Base-by-base conservation (phyloP, 1,140 invertebrate species). In the Lethrus apterus region DNA sequence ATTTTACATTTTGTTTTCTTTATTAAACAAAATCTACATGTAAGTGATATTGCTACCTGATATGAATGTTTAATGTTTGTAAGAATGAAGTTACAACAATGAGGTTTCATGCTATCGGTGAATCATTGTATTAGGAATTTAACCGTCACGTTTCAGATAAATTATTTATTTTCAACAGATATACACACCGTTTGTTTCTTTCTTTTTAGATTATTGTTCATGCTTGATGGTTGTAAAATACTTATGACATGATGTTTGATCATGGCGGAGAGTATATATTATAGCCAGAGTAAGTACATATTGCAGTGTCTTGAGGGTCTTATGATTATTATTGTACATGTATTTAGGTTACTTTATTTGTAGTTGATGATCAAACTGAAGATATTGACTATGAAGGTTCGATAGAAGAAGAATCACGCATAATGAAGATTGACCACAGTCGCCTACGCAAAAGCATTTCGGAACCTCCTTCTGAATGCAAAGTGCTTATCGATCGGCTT, bases 401-500 rank as follows among this genome's bases (percentile, higher is more conserved):
- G 41, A 46, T 52, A 52, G 47, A 46, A 19, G 47, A 41, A 26
- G 38, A 41, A 23, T 26, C 38, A 41, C 20, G 38, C 46, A 62
- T 43, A 64, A 92, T 92, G 89, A 91, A 90, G 76, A 88, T 92
- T 59, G 89, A 92, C 61, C 76, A 83, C 62, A 79, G 75, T 53
- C 86, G 89, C 70, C 73, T 91, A 54, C 89, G 89, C 69, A 91
- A 90, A 68, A 84, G 85, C 74, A 85, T 83, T 57, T 89, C 87
- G 33, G 89, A 93, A 75, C 81, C 89, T 77, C 89, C 89, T 60
- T 70, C 78, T 41, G 89, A 92, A 71, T 92, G 88, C 66, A 81
- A 83, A 62, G 74, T 76, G 51, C 68, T 92, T 5, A 92, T 92
- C 57, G 85, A 86, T 53, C 80, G 80, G 60, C 62, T 92, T 17